Percentiles rank a stretch among this genome's conserved stretches.
Evolutionary conservation across 2,113 vertebrate species (phyloP).

Genomic region (Pogonocichla stellata): DNA sequence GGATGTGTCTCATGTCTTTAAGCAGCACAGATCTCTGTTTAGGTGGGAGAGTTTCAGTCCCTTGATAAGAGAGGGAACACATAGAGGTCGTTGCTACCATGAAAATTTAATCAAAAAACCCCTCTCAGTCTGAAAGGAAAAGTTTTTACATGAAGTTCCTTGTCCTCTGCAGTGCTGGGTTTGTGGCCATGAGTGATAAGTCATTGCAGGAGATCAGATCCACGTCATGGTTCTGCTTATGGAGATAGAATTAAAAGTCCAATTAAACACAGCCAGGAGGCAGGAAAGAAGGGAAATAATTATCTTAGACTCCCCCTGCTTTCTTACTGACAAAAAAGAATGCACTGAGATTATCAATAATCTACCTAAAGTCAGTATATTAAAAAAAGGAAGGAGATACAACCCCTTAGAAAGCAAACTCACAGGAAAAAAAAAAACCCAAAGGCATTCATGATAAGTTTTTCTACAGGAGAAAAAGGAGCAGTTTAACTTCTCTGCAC

Average conservation of each 20-base stretch:
- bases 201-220: not conserved
- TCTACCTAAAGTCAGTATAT: not conserved
- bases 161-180: not conserved
- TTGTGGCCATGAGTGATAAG: not conserved
- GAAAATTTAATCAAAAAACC: not conserved
- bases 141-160: not conserved
- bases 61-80: not conserved
- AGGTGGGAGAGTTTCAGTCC: not conserved
- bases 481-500: not conserved
- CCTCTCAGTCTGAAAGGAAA: not conserved
- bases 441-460: not conserved
- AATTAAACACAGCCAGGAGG: constrained; percentile 6
- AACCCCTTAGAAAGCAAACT: not conserved
- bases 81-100: not conserved
- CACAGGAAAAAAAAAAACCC: not conserved
- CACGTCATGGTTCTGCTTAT: not conserved
- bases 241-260: constrained; percentile 14
- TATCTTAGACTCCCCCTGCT: not conserved
- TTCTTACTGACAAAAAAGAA: not conserved
- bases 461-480: not conserved
- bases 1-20: not conserved
- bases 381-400: not conserved
- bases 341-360: not conserved
- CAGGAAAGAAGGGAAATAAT: not conserved
- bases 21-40: not conserved